A percentile compares a stretch with the other conserved stretches of the same genome.
These are phyloP conservation scores for Sphenopsis melanotis DNA, from an alignment of 2,797 vertebrate species.

Conservation along the genomic window DNA sequence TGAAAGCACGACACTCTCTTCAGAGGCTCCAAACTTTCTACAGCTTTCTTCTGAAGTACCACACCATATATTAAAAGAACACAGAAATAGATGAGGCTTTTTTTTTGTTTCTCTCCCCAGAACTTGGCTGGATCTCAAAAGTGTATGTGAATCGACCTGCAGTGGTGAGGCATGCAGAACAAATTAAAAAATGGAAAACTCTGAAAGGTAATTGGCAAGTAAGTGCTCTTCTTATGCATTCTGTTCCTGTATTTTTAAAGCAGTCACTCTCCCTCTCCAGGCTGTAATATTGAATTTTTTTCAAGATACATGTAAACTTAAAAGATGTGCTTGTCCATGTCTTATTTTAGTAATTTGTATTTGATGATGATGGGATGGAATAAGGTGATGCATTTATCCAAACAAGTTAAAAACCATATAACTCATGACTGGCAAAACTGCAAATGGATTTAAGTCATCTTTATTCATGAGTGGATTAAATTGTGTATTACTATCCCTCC, in stretches of 20 bases:
- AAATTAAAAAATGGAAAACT: slow-evolving; percentile 80
- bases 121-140: slow-evolving; percentile 85
- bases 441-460: slow-evolving; percentile 72
- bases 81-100: not conserved
- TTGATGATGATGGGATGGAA: slow-evolving; percentile 67
- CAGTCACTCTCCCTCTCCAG: slow-evolving; percentile 36
- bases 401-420: slow-evolving; percentile 71
- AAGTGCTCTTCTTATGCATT: slow-evolving; percentile 44
- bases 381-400: slow-evolving; percentile 70
- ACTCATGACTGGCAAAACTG: slow-evolving; percentile 68
- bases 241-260: slow-evolving; percentile 13
- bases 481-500: slow-evolving; percentile 55
- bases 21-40: not conserved
- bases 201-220: slow-evolving; percentile 93
- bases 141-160: slow-evolving; percentile 88
- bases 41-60: not conserved
- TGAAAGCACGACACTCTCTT: not conserved
- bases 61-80: not conserved
- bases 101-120: slow-evolving; percentile 56
- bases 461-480: slow-evolving; percentile 76
- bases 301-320: slow-evolving; percentile 69
- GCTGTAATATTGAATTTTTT: slow-evolving; percentile 69
- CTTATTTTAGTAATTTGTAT: slow-evolving; percentile 76
- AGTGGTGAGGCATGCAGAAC: slow-evolving; percentile 84
- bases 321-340: slow-evolving; percentile 68